A percentile compares a stretch with the other conserved stretches of the same genome.
These are phyloP conservation scores for Scyliorhinus canicula DNA, from an alignment of 2,797 vertebrate genomes.

Conservation along the genomic window DNA sequence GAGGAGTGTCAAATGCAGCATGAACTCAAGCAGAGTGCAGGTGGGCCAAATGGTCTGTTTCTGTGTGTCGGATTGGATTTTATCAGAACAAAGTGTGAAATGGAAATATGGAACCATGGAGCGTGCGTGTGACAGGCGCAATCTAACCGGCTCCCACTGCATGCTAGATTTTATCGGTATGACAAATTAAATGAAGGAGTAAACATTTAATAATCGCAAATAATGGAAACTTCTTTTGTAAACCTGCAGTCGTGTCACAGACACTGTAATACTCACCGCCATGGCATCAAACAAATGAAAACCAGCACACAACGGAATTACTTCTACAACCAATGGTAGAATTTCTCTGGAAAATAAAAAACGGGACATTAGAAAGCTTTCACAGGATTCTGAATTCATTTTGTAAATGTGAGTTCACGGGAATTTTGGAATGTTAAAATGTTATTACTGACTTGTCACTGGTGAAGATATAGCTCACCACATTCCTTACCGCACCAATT, in stretches of 20 bases:
- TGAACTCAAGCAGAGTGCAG: background rate
- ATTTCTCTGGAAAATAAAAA: conserved; percentile 63
- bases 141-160: background rate
- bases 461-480: conserved; percentile 72
- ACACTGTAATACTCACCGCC: conserved; percentile 62
- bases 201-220: background rate
- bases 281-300: conserved; percentile 68
- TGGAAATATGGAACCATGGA: background rate
- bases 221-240: background rate
- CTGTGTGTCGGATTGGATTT: background rate
- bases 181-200: background rate
- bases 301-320: conserved; percentile 61
- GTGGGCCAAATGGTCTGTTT: too few relatives aligned
- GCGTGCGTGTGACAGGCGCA: background rate
- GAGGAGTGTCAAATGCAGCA: background rate
- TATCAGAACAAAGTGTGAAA: background rate
- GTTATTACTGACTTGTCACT: conserved; percentile 67
- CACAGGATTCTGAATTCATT: background rate
- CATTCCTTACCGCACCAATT: conserved; percentile 53
- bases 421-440: background rate
- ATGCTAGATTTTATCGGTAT: background rate
- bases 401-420: background rate
- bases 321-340: conserved; percentile 57
- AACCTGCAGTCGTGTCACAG: background rate
- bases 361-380: background rate